Base-by-base conservation (phyloP, 1,140 invertebrate genomes). In the Drosophila simulans region DNA sequence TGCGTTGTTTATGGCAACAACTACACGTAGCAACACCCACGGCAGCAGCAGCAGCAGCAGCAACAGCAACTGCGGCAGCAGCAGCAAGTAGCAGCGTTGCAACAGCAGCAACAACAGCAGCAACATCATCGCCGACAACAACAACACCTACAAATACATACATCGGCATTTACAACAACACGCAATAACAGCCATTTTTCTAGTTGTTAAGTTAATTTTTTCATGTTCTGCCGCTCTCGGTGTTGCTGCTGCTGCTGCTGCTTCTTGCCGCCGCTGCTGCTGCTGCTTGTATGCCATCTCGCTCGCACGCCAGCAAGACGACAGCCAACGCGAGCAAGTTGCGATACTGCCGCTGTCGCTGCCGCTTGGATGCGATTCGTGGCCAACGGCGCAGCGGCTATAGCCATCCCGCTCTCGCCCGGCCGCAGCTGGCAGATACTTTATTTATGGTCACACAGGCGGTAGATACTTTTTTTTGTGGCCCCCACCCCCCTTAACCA, bases 201-300 rank as follows among this genome's bases (percentile, higher is more conserved):
- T 91, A 91, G 90, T 91, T 91, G 90, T 91, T 91, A 91, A 91
- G 90, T 91, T 91, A 91, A 91, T 91, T 91, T 91, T 91, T 91
- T 91, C 90, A 90, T 91, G 90, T 91, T 91, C 83, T 90, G 83
- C 84, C 81, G 74, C 85, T 86, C 81, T 86, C 81, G 77, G 48
- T 54, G 65, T 43, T 66, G 65, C 62, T 55, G 66, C 35, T 60
- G 59, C 34, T 43, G 46, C 25, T 8, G 57, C 43, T 45, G 27
- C 27, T 31, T 7, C 27, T 31, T 42, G 39, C 39, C 7, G n/a
- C n/a, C 5, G 39, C 37, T 22, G n/a, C 39, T 34, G 59, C 58
- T 31, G 31, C 11, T 60, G 17, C 27, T 42, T 1, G n/a, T 11
- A 4, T 13, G 60, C 37, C 59, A 27, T 66, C 64, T 57, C 64